Evolutionary conservation across 2,888 invertebrate genomes (phyloP), one percentile per base, ranked within the genome.

Genomic region (Lithophane socia): DNA sequence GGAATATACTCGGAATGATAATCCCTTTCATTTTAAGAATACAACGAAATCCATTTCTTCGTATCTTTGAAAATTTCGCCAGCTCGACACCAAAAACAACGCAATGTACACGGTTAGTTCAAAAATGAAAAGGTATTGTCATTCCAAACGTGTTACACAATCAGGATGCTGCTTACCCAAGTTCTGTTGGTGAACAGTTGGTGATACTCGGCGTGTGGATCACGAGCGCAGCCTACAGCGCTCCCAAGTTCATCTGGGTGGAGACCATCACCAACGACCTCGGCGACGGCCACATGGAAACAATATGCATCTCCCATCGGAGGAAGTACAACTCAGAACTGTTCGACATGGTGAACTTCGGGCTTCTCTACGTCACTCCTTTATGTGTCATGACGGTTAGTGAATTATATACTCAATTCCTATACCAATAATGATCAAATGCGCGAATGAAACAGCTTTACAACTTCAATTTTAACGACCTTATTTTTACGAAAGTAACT

Each of bases 161-260:
- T n/a, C 37, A 37, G 16, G 8, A 49, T 60, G 49, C 16, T 72
- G 9, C 16, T 74, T 54, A 73, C 3, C 3, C 16, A 54, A 21
- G 8, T 63, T 69, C 3, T 58, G 18, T 77, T 77, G 42, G n/a
- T 68, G 24, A 2, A 10, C 96, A 98, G 98, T 92, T 98, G 91
- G 98, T 98, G 72, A 98, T 99, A 87, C 95, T 97, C 37, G 97
- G 97, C 3, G 98, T 99, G 9, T 99, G 99, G 99, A 96, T 98
- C 73, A 97, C 98, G 29, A 98, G 98, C 84, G 98, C 98, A 0
- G 96, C 98, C 0, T 98, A 98, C 95, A 98, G 98, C 82, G 98
- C 98, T 4, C 99, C 99, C 0, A 98, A 98, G 91, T 98, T 99
- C 92, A 97, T 98, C 86, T 98, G 98, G 97, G 98, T 98, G 86